A percentile compares a stretch with the other conserved stretches of the same genome.
phyloP scores from a whole-genome alignment of 2,888 invertebrate genomes.

The Sisyra nigra region DNA sequence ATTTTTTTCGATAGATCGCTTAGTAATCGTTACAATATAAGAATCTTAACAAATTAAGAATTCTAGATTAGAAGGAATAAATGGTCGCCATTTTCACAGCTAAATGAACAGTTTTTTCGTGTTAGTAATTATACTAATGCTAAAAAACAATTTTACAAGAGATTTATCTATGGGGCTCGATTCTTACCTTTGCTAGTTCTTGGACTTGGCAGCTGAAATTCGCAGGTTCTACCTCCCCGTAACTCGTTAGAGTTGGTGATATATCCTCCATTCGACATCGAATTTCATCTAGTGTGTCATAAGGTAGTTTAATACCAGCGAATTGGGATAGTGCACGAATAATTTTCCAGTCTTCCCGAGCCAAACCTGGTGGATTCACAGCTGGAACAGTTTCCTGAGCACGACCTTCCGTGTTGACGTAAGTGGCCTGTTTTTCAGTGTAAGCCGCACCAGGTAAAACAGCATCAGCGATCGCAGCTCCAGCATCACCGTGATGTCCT shows the following conservation, averaged over 20 bases:
- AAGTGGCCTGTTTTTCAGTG: conserved; percentile 96
- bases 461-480: conserved; percentile 84
- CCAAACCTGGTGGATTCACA: conserved; percentile 81
- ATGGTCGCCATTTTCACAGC: no score
- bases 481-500: conserved; percentile 94
- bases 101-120: no score
- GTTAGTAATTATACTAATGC: no score
- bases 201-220: conserved; percentile 69
- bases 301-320: conserved; percentile 44
- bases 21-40: no score
- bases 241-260: conserved; percentile 76
- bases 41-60: no score
- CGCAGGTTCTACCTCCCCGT: conserved; percentile 70
- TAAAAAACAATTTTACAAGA: background rate
- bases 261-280: conserved; percentile 67
- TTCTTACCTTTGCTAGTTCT: conserved; percentile 48
- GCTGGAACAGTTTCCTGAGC: conserved; percentile 81
- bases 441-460: conserved; percentile 94
- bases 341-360: conserved; percentile 97
- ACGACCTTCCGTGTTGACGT: conserved; percentile 95
- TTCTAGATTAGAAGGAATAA: no score
- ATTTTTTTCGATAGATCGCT: no score
- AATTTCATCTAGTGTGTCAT: conserved; percentile 73
- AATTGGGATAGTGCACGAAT: conserved; percentile 93
- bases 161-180: conserved; percentile 3